Evolutionary conservation across 2,888 invertebrate species (phyloP), one percentile per base, ranked within the genome.

Genomic region (Belgica antarctica): DNA sequence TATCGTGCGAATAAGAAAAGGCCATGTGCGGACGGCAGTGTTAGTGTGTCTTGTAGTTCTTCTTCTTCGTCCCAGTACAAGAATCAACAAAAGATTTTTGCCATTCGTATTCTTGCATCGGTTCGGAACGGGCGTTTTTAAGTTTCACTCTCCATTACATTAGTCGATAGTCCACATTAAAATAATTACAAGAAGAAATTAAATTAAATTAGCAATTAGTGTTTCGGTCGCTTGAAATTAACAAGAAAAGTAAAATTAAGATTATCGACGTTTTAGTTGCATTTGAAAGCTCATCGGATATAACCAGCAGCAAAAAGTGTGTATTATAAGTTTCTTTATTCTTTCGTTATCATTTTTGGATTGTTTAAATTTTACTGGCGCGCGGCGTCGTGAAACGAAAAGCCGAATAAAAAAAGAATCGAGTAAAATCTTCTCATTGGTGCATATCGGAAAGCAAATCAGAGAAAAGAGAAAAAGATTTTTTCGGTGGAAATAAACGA

Each of bases 61-160:
- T 68, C 34, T 68, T 57, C 57, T 57, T 57, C n/a, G 28, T 52
- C 22, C 52, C 52, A 57, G 12, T 7, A 57, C 27, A 28, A 66
- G 65, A 47, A 66, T 66, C 66, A 66, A 66, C 47, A 52, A 28
- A 66, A 17, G 27, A 36, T 27, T 68, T 31, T 68, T 57, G 57
- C 17, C 68, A 68, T 68, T 68, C 68, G 68, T 28, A 68, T 68
- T 68, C 68, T 57, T 68, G 52, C 68, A 27, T 27, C 68, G 68
- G 19, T 19, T 52, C 31, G 28, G 47, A 52, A 22, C 52, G 52
- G 68, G 68, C 57, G 68, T 57, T 52, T 59, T 68, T 66, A 66
- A 52, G 47, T 66, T 66, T 25, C 22, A 46, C 62, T 65, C 65
- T 52, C 66, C 34, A 34, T 66, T 47, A 34, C 27, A 3, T 24